Conservation (phyloP, 2,113 vertebrate genomes). For the Mustelus asterias region DNA sequence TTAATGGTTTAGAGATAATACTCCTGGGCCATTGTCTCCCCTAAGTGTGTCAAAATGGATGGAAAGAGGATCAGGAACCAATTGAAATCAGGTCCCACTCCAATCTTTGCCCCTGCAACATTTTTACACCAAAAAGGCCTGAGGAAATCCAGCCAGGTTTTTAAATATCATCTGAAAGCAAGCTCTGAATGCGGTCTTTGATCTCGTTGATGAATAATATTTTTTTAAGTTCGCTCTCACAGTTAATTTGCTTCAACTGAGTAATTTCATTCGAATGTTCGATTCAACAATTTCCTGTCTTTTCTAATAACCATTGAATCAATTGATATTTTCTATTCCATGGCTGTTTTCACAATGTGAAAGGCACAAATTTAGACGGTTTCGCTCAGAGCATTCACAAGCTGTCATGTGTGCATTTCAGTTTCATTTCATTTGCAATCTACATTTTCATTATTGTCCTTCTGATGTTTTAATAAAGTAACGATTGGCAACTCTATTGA, state of each 20-base stretch:
- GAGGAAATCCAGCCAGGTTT: not conserved
- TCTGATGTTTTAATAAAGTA: constrained; percentile 32
- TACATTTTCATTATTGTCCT: constrained; percentile 22
- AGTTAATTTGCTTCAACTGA: not conserved
- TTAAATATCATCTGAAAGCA: not conserved
- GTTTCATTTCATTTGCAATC: constrained; percentile 11
- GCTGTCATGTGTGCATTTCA: not conserved
- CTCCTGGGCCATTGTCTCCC: too few species aligned
- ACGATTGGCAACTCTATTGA: constrained; percentile 8
- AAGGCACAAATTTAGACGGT: not conserved
- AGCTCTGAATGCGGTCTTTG: not conserved
- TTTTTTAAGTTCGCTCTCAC: not conserved
- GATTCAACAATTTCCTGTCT: not conserved
- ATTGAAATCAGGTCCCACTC: not conserved
- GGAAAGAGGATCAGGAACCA: not conserved
- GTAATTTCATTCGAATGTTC: not conserved
- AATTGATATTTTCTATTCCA: not conserved
- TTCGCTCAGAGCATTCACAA: not conserved
- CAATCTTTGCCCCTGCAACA: not conserved
- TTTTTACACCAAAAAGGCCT: not conserved
- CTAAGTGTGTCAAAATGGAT: not conserved
- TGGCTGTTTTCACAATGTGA: not conserved
- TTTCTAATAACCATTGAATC: not conserved
- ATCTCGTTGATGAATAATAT: not conserved
- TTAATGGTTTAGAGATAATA: too few species aligned